phyloP scores from a whole-genome alignment of 2,113 vertebrate genomes.

The Hippocampus zosterae region DNA sequence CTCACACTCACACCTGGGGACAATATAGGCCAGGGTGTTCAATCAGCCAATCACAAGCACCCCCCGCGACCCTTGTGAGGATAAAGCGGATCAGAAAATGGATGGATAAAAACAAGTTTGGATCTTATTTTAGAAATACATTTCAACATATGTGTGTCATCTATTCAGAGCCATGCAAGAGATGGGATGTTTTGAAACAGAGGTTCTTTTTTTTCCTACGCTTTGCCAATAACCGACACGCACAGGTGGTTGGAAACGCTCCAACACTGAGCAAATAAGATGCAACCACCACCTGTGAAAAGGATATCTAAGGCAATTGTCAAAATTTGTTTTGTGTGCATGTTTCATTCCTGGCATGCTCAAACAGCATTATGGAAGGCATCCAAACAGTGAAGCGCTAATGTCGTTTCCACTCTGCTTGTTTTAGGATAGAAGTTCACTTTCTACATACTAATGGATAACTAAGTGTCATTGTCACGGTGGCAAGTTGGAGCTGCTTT shows the following conservation, averaged over 20 bases:
- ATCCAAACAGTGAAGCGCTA: neutral
- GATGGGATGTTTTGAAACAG: neutral
- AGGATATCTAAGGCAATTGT: neutral
- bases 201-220: neutral
- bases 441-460: neutral
- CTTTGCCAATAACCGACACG: neutral
- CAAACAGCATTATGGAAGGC: neutral
- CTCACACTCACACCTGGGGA: too few relatives aligned
- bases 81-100: neutral
- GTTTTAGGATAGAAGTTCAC: neutral
- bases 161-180: neutral
- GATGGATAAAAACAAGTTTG: neutral
- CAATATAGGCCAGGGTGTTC: too few relatives aligned
- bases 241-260: neutral
- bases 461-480: neutral
- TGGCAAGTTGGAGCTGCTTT: neutral
- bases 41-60: too few relatives aligned
- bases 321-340: conserved; percentile 1
- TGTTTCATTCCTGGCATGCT: neutral
- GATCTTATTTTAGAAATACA: neutral
- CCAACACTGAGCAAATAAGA: conserved; percentile 5
- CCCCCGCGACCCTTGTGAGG: too few relatives aligned
- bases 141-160: neutral
- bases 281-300: neutral
- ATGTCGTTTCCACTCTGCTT: neutral